Percentiles rank a stretch among this genome's conserved stretches.
Conservation (phyloP, 2,888 invertebrate genomes). For the Diogma glabrata region DNA sequence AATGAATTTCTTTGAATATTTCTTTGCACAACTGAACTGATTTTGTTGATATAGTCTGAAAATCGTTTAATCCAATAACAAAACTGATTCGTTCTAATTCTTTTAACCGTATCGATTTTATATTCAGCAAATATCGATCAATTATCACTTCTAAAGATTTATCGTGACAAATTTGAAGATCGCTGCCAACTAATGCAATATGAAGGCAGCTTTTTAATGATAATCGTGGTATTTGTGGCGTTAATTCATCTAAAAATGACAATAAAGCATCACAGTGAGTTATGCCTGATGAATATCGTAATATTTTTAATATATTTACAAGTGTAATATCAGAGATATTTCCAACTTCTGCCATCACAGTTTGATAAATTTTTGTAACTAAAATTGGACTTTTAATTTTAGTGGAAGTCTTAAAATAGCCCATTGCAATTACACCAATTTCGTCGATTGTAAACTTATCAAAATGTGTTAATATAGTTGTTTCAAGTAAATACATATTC, state of each 20-base stretch:
- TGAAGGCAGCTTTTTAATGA: slow-evolving; percentile 53
- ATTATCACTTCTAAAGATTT: slow-evolving; percentile 40
- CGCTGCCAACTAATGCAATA: slow-evolving; percentile 49
- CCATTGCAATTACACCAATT: slow-evolving; percentile 58
- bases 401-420: slow-evolving; percentile 65
- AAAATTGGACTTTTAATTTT: slow-evolving; percentile 43
- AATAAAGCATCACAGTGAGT: slow-evolving; percentile 37
- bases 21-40: slow-evolving; percentile 38
- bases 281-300: slow-evolving; percentile 45
- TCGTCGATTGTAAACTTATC: slow-evolving; percentile 49
- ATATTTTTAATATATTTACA: slow-evolving; percentile 44
- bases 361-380: slow-evolving; percentile 40
- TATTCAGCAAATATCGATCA: slow-evolving; percentile 38
- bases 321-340: slow-evolving; percentile 52
- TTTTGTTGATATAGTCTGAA: slow-evolving; percentile 38
- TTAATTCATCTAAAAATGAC: slow-evolving; percentile 42
- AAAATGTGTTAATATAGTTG: slow-evolving; percentile 41
- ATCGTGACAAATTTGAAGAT: slow-evolving; percentile 38
- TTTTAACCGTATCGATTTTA: slow-evolving; percentile 48
- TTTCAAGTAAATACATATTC: slow-evolving; percentile 55
- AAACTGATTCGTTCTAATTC: slow-evolving; percentile 61
- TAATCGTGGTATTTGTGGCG: slow-evolving; percentile 44
- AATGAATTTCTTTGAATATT: slow-evolving; percentile 40
- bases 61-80: slow-evolving; percentile 49
- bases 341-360: slow-evolving; percentile 40